Base-by-base conservation (phyloP, 2,113 vertebrate species). In the Rhinolophus ferrumequinum region DNA sequence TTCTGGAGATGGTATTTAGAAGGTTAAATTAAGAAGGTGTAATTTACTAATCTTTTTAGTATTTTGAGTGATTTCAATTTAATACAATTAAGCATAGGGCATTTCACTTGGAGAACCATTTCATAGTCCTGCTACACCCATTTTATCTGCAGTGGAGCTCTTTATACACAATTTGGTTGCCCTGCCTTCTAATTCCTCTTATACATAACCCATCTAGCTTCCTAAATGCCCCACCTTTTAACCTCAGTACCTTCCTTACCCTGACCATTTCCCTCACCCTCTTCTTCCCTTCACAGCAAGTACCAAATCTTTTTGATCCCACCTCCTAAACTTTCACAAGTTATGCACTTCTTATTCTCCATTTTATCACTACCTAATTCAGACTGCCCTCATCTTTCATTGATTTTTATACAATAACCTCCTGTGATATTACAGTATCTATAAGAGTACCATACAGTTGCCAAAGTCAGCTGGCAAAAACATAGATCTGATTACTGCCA, bases 71-170 rank as follows among this genome's bases (percentile, higher is more conserved):
- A 60, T 82, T 82, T 62, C 60, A 58, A 7, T 69, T 2, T 3
- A 44, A 50, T 86, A 44, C 14, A 70, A 16, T 2, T 64, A 4
- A 88, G 5, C 3, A 44, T 6, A 50, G 8, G n/a, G 8, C 3
- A 26, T 89, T 76, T 85, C 5, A 64, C 52, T 41, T 86, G 3
- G 33, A 60, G 4, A 19, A 44, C 1, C 8, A 16, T 33, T 30
- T 64, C 26, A 38, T 16, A 28, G 44, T n/a, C 12, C 21, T 64
- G 10, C 18, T 72, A 44, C 77, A 6, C 7, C 11, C 18, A 60
- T 93, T 77, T 91, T 60, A 13, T 75, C 58, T 93, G 44, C 70
- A 93, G 33, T 8, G 47, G 18, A 81, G 11, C 9, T 81, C 26
- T 50, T 70, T 86, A 2, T 44, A 60, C 28, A 50, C 18, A 35